Conservation (phyloP, 2,888 invertebrate species). For the Malachius bipustulatus region DNA sequence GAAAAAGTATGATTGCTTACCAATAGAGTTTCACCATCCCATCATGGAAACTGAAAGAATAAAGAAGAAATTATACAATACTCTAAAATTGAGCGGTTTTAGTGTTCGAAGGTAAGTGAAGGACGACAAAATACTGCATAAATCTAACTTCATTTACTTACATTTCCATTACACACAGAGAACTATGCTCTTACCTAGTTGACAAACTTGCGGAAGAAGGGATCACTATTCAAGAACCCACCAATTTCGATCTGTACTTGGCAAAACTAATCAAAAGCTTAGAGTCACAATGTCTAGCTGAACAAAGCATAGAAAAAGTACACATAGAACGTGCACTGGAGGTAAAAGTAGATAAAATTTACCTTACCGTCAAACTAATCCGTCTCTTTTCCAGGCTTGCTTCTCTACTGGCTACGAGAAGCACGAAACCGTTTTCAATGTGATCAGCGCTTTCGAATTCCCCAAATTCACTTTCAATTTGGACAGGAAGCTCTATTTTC, state of each 20-base stretch:
- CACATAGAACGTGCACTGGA: constrained; percentile 63
- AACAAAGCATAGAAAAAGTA: constrained; percentile 58
- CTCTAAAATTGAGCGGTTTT: constrained; percentile 67
- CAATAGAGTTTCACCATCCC: not conserved
- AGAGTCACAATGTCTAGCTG: constrained; percentile 61
- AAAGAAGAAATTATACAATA: constrained; percentile 49
- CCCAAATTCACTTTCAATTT: constrained; percentile 65
- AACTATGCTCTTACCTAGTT: constrained; percentile 59
- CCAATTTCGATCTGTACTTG: constrained; percentile 56
- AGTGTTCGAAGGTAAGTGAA: constrained; percentile 46
- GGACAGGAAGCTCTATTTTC: constrained; percentile 68
- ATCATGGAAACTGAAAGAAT: constrained; percentile 38
- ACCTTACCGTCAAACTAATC: constrained; percentile 8
- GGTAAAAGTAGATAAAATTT: constrained; percentile 32
- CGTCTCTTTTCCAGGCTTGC: constrained; percentile 42
- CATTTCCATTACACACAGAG: constrained; percentile 39
- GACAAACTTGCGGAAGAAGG: constrained; percentile 45
- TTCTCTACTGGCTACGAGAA: constrained; percentile 49
- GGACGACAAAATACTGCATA: not conserved
- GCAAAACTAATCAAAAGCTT: constrained; percentile 67
- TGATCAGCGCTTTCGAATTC: constrained; percentile 72
- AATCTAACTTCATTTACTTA: not conserved
- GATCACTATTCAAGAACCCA: constrained; percentile 40
- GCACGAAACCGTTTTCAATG: constrained; percentile 59
- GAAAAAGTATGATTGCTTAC: too few species aligned